A percentile compares a stretch with the other conserved stretches of the same genome.
Evolutionary conservation across 2,888 invertebrate genomes (phyloP).

Genomic region (Noctua pronuba): DNA sequence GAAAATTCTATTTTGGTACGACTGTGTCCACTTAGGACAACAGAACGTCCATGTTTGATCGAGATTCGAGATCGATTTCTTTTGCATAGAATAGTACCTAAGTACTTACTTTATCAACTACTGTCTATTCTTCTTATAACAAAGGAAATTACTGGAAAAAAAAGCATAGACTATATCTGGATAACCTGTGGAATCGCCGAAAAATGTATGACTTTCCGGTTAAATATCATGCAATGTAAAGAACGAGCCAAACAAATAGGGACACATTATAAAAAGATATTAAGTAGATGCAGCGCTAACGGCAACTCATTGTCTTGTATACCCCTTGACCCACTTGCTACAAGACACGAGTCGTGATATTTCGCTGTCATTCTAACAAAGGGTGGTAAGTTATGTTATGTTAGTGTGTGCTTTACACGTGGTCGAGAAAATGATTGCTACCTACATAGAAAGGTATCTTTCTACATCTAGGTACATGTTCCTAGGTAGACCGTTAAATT

Average conservation of each 20-base stretch:
- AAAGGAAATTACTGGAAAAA: neutral
- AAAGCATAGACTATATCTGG: neutral
- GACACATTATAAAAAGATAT: slow-evolving; percentile 45
- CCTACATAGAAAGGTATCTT: neutral
- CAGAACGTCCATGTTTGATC: neutral
- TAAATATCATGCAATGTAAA: slow-evolving; percentile 14
- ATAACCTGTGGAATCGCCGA: neutral
- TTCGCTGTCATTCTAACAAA: slow-evolving; percentile 49
- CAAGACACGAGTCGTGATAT: slow-evolving; percentile 38
- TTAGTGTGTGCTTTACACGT: neutral
- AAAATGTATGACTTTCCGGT: neutral
- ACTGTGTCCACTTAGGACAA: neutral
- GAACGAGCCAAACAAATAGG: neutral
- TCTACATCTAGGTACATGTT: neutral
- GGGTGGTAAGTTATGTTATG: neutral
- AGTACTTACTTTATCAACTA: neutral
- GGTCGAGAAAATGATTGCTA: neutral
- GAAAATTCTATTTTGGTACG: neutral
- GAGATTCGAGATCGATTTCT: too few species aligned
- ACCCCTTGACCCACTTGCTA: slow-evolving; percentile 69
- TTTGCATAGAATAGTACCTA: neutral
- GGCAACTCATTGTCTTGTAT: slow-evolving; percentile 62
- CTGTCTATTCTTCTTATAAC: neutral
- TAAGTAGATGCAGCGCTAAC: slow-evolving; percentile 45
- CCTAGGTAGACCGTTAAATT: neutral